Percentiles rank a stretch among this genome's conserved stretches.
Conservation (phyloP, 2,888 invertebrate species). For the Nasonia oneida region DNA sequence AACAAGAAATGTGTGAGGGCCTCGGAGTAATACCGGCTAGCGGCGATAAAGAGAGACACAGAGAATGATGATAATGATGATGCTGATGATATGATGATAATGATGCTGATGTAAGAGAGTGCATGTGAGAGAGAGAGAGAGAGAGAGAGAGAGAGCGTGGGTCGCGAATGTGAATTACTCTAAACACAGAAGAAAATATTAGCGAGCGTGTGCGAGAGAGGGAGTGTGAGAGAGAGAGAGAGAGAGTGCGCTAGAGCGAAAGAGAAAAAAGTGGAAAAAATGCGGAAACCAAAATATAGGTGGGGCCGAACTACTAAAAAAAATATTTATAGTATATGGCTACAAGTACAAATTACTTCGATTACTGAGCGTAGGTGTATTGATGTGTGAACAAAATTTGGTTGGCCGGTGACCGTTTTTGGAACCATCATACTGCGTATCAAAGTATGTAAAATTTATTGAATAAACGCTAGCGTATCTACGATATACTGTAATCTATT, state of each 20-base stretch:
- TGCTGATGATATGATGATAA: constrained; percentile 55
- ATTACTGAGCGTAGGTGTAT: constrained; percentile 79
- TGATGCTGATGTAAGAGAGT: constrained; percentile 58
- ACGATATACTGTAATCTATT: constrained; percentile 79
- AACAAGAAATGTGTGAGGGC: constrained; percentile 77
- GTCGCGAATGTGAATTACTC: constrained; percentile 59
- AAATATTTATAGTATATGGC: constrained; percentile 80
- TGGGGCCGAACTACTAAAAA: constrained; percentile 75
- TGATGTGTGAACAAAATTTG: constrained; percentile 79
- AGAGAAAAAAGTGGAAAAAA: constrained; percentile 68
- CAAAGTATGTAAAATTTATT: constrained; percentile 80
- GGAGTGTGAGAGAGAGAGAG: constrained; percentile 59
- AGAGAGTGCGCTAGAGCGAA: constrained; percentile 63
- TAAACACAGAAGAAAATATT: constrained; percentile 65
- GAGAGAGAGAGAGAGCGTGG: constrained; percentile 18
- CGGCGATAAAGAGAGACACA: constrained; percentile 66
- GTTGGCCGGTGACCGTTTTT: constrained; percentile 80
- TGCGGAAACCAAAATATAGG: constrained; percentile 69
- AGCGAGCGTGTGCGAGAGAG: constrained; percentile 64
- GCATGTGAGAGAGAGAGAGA: constrained; percentile 50
- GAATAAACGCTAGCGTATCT: constrained; percentile 79
- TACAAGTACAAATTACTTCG: constrained; percentile 80
- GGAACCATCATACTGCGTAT: constrained; percentile 79
- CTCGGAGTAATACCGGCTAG: constrained; percentile 76
- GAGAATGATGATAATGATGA: constrained; percentile 49